A percentile compares a stretch with the other conserved stretches of the same genome.
phyloP scores from a whole-genome alignment of 2,888 invertebrate species.

The Macrophya annulata region DNA sequence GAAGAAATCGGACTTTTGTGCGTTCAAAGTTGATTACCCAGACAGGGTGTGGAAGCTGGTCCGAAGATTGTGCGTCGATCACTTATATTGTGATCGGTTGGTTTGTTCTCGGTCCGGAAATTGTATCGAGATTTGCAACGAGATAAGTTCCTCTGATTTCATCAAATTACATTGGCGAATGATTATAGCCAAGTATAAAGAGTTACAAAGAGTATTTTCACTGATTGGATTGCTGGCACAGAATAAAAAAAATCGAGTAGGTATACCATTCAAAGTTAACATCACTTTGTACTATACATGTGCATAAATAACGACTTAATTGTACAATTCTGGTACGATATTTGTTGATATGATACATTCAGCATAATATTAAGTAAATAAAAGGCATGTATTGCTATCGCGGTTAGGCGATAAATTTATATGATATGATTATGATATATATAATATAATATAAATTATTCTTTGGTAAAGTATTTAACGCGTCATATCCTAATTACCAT shows the following conservation, averaged over 20 bases:
- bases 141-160: conserved; percentile 23
- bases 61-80: conserved; percentile 49
- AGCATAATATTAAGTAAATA: background rate
- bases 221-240: background rate
- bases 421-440: background rate
- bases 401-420: background rate
- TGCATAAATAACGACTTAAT: background rate
- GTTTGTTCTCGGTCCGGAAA: conserved; percentile 51
- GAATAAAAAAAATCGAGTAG: background rate
- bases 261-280: background rate
- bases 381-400: background rate
- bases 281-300: background rate
- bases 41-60: conserved; percentile 34
- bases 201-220: background rate
- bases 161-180: background rate
- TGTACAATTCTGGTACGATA: background rate
- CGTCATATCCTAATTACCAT: conserved; percentile 35
- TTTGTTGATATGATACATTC: background rate
- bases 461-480: background rate
- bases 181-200: background rate
- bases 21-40: background rate
- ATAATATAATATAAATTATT: background rate
- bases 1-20: conserved; percentile 33
- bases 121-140: conserved; percentile 17
- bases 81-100: conserved; percentile 43